Evolutionary conservation across 2,888 invertebrate genomes (phyloP).

Genomic region (Priocnemis perturbator): DNA sequence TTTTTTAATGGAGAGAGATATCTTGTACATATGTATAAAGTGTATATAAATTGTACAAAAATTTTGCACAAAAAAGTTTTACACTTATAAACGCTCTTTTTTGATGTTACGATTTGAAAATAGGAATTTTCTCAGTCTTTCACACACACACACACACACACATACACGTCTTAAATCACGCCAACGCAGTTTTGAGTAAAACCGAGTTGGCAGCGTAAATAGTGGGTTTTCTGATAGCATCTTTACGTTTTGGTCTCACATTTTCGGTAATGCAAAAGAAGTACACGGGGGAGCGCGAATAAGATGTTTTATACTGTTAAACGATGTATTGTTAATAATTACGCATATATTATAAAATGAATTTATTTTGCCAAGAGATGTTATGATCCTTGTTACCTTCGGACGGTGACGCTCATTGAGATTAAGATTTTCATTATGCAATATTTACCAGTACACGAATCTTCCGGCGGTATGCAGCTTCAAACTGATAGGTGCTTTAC

Average conservation of each 20-base stretch:
- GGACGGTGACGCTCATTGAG: too few species aligned
- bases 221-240: slow-evolving; percentile 7
- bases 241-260: slow-evolving; percentile 9
- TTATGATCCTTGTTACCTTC: too few species aligned
- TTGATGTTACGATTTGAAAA: slow-evolving; percentile 40
- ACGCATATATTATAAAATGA: neutral
- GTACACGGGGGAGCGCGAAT: slow-evolving; percentile 8
- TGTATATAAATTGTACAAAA: slow-evolving; percentile 70
- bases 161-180: too few species aligned
- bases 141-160: slow-evolving; percentile 8
- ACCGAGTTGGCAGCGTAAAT: neutral
- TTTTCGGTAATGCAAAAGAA: neutral
- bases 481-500: too few species aligned
- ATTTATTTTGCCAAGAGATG: slow-evolving; percentile 9
- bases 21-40: slow-evolving; percentile 66
- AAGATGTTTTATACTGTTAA: slow-evolving; percentile 23
- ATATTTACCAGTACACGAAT: too few species aligned
- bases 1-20: slow-evolving; percentile 61
- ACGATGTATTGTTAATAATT: slow-evolving; percentile 21
- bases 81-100: slow-evolving; percentile 68
- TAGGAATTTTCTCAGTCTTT: slow-evolving; percentile 41
- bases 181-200: too few species aligned
- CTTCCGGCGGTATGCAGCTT: too few species aligned
- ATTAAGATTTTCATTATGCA: too few species aligned
- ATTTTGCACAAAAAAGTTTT: slow-evolving; percentile 67